A percentile compares a stretch with the other conserved stretches of the same genome.
Conservation (phyloP, 2,888 invertebrate genomes). For the Nephrotoma flavescens region DNA sequence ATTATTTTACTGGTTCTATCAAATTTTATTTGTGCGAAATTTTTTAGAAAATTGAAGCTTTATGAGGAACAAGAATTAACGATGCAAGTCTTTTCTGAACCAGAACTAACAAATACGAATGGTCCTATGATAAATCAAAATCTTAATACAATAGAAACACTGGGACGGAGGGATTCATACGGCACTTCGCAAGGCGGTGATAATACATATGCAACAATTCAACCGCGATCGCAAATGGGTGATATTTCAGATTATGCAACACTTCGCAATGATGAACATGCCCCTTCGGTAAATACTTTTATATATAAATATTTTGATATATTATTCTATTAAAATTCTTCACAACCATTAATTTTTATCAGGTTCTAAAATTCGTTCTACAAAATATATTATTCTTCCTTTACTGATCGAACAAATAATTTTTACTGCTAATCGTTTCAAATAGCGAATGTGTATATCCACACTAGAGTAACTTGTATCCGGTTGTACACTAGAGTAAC, state of each 20-base stretch:
- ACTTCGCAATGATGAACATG: conserved; percentile 28
- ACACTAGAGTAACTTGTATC: too few relatives aligned
- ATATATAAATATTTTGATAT: background rate
- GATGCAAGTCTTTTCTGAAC: conserved; percentile 81
- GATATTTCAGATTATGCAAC: conserved; percentile 33
- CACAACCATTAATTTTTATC: background rate
- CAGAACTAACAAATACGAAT: conserved; percentile 32
- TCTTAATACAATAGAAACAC: conserved; percentile 12
- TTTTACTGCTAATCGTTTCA: too few relatives aligned
- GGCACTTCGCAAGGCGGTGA: conserved; percentile 29
- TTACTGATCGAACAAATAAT: too few relatives aligned
- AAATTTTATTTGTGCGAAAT: conserved; percentile 1
- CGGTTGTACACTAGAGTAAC: too few relatives aligned
- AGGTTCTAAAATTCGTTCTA: too few relatives aligned
- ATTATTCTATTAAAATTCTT: background rate
- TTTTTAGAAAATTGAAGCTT: conserved; percentile 58
- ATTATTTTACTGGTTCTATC: background rate
- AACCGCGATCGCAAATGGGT: conserved; percentile 22
- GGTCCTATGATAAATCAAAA: background rate
- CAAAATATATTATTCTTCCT: too few relatives aligned
- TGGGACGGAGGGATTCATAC: conserved; percentile 27
- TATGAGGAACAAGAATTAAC: conserved; percentile 87
- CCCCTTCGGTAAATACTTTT: conserved; percentile 24
- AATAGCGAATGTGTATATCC: too few relatives aligned
- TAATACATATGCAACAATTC: conserved; percentile 33